phyloP scores from a whole-genome alignment of 1,140 invertebrate genomes.

The Cheumatopsyche charites region DNA sequence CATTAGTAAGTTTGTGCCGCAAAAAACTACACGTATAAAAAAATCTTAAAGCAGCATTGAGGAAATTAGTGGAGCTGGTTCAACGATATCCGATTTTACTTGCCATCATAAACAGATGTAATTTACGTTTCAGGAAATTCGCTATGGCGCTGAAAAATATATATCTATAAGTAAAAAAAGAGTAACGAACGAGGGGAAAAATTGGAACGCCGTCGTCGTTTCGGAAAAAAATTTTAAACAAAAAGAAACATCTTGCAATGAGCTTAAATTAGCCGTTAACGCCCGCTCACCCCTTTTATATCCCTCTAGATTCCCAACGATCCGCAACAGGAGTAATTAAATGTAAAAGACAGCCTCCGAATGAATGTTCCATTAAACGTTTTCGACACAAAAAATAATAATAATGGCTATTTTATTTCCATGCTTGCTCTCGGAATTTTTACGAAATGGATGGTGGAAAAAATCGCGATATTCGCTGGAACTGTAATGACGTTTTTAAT shows the following conservation, averaged over 20 bases:
- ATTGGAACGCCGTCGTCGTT: not conserved
- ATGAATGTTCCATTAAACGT: constrained; percentile 16
- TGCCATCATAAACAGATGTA: constrained; percentile 18
- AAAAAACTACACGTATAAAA: too few relatives aligned
- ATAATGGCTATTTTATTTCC: not conserved
- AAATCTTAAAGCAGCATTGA: not conserved
- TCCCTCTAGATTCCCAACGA: constrained; percentile 9
- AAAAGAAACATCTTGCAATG: constrained; percentile 22
- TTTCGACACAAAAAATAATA: constrained; percentile 4
- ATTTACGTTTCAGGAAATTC: constrained; percentile 21
- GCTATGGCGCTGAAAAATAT: not conserved
- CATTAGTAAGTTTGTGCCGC: too few relatives aligned
- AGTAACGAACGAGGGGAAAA: not conserved
- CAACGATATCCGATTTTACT: constrained; percentile 5
- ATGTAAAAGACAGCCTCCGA: constrained; percentile 7
- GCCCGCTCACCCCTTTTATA: constrained; percentile 14
- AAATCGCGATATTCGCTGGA: too few relatives aligned
- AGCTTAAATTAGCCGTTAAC: constrained; percentile 25
- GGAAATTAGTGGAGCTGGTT: constrained; percentile 1
- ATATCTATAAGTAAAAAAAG: not conserved
- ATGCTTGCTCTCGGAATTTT: too few relatives aligned
- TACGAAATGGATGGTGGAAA: too few relatives aligned
- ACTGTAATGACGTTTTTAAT: too few relatives aligned
- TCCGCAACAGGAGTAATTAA: constrained; percentile 20
- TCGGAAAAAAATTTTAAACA: not conserved